phyloP scores from a whole-genome alignment of 2,113 vertebrate genomes.

The Indicator maculatus region DNA sequence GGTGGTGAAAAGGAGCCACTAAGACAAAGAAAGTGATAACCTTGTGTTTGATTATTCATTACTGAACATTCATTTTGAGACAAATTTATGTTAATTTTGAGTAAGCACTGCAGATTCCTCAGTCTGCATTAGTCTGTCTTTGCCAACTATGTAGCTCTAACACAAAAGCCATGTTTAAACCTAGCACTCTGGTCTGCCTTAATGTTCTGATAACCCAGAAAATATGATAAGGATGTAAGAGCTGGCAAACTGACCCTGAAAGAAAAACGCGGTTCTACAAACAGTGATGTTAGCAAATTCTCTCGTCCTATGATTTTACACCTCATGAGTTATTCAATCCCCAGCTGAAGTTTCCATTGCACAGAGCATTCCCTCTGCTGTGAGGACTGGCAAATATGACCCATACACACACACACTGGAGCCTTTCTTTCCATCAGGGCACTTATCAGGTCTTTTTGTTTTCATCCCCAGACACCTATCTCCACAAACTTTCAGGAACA shows the following conservation, averaged over 20 bases:
- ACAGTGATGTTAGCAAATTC: background rate
- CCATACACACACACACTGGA: background rate
- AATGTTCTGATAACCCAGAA: background rate
- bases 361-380: background rate
- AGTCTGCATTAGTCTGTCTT: background rate
- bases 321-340: background rate
- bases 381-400: background rate
- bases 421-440: background rate
- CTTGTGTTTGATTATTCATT: background rate
- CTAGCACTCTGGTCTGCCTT: background rate
- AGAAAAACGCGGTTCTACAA: background rate
- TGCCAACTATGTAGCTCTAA: background rate
- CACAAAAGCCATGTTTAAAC: background rate
- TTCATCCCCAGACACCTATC: slow-evolving; percentile 26
- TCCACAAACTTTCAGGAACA: slow-evolving; percentile 61
- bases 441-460: background rate
- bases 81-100: background rate
- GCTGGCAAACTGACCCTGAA: background rate
- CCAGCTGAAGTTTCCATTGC: background rate
- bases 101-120: background rate
- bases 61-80: background rate
- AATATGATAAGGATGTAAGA: background rate
- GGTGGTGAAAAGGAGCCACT: background rate
- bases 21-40: background rate
- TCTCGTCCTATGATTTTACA: background rate